phyloP scores from a whole-genome alignment of 2,797 vertebrate genomes.

The Petrocephalus schoutedeni region DNA sequence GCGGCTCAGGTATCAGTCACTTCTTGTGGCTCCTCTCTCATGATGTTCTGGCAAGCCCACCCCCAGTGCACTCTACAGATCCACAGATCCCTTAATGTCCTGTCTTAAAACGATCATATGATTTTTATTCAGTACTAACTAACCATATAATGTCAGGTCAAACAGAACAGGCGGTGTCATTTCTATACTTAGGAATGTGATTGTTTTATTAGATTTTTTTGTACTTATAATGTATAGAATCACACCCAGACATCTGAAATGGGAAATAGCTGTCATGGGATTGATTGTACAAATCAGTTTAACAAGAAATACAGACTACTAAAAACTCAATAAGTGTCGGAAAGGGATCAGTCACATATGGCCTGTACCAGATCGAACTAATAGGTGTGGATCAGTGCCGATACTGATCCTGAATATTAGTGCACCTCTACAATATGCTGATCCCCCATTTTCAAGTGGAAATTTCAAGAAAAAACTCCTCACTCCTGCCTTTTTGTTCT shows the following conservation, averaged over 20 bases:
- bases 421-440: background rate
- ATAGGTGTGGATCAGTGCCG: no score
- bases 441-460: background rate
- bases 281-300: no score
- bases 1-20: constrained; percentile 45
- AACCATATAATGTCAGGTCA: background rate
- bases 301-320: no score
- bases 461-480: background rate
- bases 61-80: background rate
- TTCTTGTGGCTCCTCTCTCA: background rate
- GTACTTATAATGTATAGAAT: no score
- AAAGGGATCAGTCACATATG: no score
- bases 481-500: background rate
- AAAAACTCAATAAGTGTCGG: no score
- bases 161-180: background rate
- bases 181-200: background rate
- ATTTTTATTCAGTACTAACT: background rate
- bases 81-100: background rate
- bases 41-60: background rate
- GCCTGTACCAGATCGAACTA: no score
- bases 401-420: no score
- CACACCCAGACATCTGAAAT: no score
- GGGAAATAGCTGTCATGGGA: no score
- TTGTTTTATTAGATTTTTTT: background rate
- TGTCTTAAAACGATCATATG: background rate